Evolutionary conservation across 23 tunicate species (phyloP), one percentile per base, ranked within the genome.

Genomic region (Ciona savignyi): DNA sequence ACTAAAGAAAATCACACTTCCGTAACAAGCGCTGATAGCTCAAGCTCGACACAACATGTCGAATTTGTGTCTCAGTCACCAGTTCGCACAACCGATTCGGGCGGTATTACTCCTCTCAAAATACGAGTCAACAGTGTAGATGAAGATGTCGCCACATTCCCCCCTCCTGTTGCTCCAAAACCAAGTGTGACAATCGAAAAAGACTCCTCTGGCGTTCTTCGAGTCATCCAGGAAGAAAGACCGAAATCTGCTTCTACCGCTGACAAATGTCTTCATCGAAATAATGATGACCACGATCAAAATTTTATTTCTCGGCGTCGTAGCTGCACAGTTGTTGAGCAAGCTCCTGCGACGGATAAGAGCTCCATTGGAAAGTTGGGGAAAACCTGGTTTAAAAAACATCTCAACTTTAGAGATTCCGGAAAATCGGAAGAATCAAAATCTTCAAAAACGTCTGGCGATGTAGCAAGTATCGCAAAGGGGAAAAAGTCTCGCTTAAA

Each of bases 341-440:
- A 11, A 63, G 67, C 67, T 63, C 28, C 28, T 25, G 28, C 4
- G 15, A n/a, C 67, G 28, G 60, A 65, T 3, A 78, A 77, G 42
- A 86, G 79, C 31, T 60, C 70, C 26, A 22, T 81, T 25, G 79
- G 85, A 35, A 82, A 68, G 78, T 74, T 70, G 33, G 96, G 96
- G 27, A 77, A 85, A 73, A 85, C 62, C 31, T 88, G 96, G 96
- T 80, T 88, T 35, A 81, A 73, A 30, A 88, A 88, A 63, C 68
- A 71, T 11, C 65, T 67, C 74, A 9, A 80, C 81, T 67, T 73
- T 75, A 19, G 96, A 82, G 1, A 27, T 1, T 33, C 23, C 35
- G 15, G 76, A 34, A 29, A 81, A 77, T 29, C 32, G 65, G 0
- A 73, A 1, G 27, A 70, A 42, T 23, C 60, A 68, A 27, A 35